These are phyloP conservation scores for Periophthalmodon schlosseri DNA, from an alignment of 2,113 vertebrate genomes.

Conservation along the genomic window DNA sequence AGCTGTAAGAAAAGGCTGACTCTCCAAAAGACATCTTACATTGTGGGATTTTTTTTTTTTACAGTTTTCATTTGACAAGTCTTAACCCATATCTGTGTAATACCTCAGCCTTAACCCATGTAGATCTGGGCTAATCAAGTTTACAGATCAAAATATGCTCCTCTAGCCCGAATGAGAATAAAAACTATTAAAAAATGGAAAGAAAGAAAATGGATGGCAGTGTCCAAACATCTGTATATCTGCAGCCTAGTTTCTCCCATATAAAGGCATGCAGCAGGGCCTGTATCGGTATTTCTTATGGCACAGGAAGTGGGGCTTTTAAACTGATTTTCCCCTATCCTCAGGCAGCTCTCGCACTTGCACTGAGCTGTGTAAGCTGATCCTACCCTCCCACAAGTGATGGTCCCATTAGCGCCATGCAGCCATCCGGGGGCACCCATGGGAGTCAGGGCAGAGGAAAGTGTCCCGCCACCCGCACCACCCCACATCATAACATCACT, in stretches of 20 bases:
- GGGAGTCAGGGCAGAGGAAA: slow-evolving; percentile 57
- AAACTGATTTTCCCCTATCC: slow-evolving; percentile 23
- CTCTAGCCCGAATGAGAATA: no score
- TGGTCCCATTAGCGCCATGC: slow-evolving; percentile 69
- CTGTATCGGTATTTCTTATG: slow-evolving; percentile 1
- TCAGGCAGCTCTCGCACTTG: slow-evolving; percentile 36
- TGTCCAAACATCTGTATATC: neutral
- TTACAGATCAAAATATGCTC: no score
- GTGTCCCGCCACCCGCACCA: slow-evolving; percentile 41
- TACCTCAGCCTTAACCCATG: no score
- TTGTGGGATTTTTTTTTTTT: no score
- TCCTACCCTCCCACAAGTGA: slow-evolving; percentile 53
- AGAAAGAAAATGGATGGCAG: no score
- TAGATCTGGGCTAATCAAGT: no score
- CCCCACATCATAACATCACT: slow-evolving; percentile 58
- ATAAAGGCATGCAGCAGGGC: neutral
- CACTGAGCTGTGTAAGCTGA: slow-evolving; percentile 65
- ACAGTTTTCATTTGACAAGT: no score
- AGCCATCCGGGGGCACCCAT: slow-evolving; percentile 45
- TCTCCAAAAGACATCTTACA: no score
- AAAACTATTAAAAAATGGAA: no score
- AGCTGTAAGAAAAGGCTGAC: no score
- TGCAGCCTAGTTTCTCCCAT: neutral
- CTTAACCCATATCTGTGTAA: no score
- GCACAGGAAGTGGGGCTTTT: neutral